A percentile compares a stretch with the other conserved stretches of the same genome.
These are phyloP conservation scores for Penelope pileata DNA, from an alignment of 2,113 vertebrate species.

Conservation along the genomic window DNA sequence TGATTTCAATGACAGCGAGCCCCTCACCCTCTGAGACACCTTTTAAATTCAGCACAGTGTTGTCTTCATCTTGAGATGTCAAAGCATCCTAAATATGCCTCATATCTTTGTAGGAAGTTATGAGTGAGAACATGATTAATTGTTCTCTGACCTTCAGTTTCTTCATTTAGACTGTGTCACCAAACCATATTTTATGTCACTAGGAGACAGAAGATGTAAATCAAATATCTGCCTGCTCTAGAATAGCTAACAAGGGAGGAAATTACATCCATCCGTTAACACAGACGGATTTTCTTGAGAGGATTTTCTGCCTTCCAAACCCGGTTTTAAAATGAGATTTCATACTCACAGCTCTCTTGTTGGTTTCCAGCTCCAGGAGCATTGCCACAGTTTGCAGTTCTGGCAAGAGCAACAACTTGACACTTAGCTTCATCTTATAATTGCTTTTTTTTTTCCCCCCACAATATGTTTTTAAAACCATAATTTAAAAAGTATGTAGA, in stretches of 20 bases:
- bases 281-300: neutral
- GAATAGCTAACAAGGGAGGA: slow-evolving; percentile 16
- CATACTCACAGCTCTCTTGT: neutral
- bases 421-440: neutral
- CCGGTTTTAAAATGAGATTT: neutral
- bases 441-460: neutral
- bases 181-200: slow-evolving; percentile 27
- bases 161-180: slow-evolving; percentile 9
- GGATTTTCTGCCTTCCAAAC: neutral
- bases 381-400: neutral
- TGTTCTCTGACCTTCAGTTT: slow-evolving; percentile 12
- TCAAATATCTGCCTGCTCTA: slow-evolving; percentile 5
- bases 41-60: neutral
- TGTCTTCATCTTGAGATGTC: neutral
- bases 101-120: neutral
- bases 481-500: neutral
- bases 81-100: neutral
- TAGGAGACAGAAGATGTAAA: neutral
- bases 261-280: neutral
- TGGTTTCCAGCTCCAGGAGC: neutral
- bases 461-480: neutral
- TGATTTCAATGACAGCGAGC: neutral
- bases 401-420: neutral
- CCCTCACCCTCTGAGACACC: neutral
- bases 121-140: neutral